Conservation (phyloP, 2,797 vertebrate genomes). For the Anomalospiza imberbis region DNA sequence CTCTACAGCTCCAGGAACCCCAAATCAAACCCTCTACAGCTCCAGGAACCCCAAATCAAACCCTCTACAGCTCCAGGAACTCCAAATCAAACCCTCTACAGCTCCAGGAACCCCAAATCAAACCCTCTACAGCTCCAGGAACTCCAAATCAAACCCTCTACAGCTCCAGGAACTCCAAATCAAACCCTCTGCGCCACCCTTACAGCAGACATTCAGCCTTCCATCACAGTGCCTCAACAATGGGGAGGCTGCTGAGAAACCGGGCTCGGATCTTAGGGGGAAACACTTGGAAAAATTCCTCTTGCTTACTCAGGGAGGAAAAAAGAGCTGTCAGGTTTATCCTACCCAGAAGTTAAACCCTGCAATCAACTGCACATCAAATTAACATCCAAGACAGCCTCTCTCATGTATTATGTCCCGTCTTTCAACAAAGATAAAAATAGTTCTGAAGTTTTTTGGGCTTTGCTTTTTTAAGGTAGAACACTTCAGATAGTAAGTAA, state of each 20-base stretch:
- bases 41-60: neutral
- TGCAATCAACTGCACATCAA: slow-evolving; percentile 34
- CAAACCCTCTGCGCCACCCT: neutral
- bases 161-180: neutral
- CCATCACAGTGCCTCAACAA: neutral
- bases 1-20: neutral
- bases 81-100: neutral
- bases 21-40: neutral
- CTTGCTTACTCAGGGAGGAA: neutral
- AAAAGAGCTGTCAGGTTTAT: slow-evolving; percentile 26
- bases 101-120: neutral
- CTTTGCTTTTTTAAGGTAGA: slow-evolving; percentile 29
- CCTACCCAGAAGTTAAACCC: slow-evolving; percentile 13
- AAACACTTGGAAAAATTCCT: neutral
- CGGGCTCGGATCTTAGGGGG: neutral
- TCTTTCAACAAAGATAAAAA: slow-evolving; percentile 22
- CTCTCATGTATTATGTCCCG: neutral
- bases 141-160: neutral
- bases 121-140: neutral
- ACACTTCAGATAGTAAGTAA: neutral
- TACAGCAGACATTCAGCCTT: neutral
- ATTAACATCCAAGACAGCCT: slow-evolving; percentile 36
- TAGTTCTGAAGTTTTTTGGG: neutral
- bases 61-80: neutral
- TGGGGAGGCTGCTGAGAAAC: neutral